Evolutionary conservation across 2,113 vertebrate genomes (phyloP), one percentile per base, ranked within the genome.

Genomic region (Alces alces): DNA sequence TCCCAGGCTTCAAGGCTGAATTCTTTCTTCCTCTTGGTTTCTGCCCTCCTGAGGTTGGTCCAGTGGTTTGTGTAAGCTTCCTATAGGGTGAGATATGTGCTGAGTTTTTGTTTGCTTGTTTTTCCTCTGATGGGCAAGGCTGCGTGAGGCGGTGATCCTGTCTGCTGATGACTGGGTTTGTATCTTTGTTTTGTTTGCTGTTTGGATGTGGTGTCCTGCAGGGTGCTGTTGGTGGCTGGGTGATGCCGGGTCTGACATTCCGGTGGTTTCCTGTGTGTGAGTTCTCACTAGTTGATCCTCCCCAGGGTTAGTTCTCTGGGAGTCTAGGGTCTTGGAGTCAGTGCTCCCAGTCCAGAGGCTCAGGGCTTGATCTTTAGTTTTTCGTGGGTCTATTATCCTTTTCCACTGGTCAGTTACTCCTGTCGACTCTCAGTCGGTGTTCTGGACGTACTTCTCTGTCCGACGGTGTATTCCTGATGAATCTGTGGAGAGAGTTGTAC

Each of bases 241-340:
- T 66, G 33, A n/a, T 19, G 16, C 8, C 0, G 0, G 61, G 33
- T n/a, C 33, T n/a, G n/a, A 66, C 5, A 66, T 66, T 66, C n/a
- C 17, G 8, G 16, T n/a, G 33, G 7, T 19, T n/a, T n/a, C 61
- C 61, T 66, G n/a, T 66, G 61, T 66, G 61, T 66, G 61, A 19
- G 16, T 66, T 66, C 33, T 66, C 61, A 66, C 16, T n/a, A 19
- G 9, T 66, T n/a, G 61, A 19, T 66, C 8, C 3, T 16, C 16
- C 16, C 33, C n/a, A 2, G 1, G 61, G 3, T n/a, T 66, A n/a
- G 33, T 66, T 66, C 61, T 66, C 61, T n/a, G 16, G 16, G 10
- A 66, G 61, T 66, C 33, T 19, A 66, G 16, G 2, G 33, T 66
- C 61, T 66, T n/a, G 61, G 61, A 66, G 7, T 66, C 33, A n/a